Evolutionary conservation across 2,113 vertebrate species (phyloP).

Genomic region (Odocoileus hemionus): DNA sequence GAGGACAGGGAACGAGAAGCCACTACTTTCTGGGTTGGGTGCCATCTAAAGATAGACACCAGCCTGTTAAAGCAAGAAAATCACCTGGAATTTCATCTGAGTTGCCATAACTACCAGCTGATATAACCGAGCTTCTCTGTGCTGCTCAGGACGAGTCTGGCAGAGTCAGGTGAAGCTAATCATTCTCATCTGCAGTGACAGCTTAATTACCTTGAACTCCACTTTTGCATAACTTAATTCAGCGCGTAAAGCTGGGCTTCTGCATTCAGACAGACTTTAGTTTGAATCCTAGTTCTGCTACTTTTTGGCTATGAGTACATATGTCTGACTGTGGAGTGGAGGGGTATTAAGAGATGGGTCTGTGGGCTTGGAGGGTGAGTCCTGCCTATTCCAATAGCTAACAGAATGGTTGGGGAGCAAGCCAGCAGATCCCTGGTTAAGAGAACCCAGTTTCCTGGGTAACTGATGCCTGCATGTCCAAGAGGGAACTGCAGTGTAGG

Average conservation of each 20-base stretch:
- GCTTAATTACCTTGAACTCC: slow-evolving; percentile 53
- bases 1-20: neutral
- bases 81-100: slow-evolving; percentile 50
- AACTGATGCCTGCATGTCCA: slow-evolving; percentile 73
- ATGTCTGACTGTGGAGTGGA: neutral
- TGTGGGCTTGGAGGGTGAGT: neutral
- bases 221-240: slow-evolving; percentile 54
- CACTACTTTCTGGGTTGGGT: slow-evolving; percentile 38
- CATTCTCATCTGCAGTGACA: slow-evolving; percentile 44
- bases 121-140: slow-evolving; percentile 51
- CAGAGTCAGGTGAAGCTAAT: slow-evolving; percentile 65
- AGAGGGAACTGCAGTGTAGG: slow-evolving; percentile 67
- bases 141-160: slow-evolving; percentile 65
- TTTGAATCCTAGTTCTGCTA: slow-evolving; percentile 28
- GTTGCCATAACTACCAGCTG: slow-evolving; percentile 77
- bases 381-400: neutral
- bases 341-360: neutral
- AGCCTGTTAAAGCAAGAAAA: slow-evolving; percentile 64
- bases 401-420: neutral
- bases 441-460: slow-evolving; percentile 78
- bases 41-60: slow-evolving; percentile 68
- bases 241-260: neutral
- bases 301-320: neutral
- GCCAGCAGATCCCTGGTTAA: slow-evolving; percentile 19
- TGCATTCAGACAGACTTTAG: neutral